Evolutionary conservation across 2,888 invertebrate species (phyloP), one percentile per base, ranked within the genome.

Genomic region (Dynastes hyllus): DNA sequence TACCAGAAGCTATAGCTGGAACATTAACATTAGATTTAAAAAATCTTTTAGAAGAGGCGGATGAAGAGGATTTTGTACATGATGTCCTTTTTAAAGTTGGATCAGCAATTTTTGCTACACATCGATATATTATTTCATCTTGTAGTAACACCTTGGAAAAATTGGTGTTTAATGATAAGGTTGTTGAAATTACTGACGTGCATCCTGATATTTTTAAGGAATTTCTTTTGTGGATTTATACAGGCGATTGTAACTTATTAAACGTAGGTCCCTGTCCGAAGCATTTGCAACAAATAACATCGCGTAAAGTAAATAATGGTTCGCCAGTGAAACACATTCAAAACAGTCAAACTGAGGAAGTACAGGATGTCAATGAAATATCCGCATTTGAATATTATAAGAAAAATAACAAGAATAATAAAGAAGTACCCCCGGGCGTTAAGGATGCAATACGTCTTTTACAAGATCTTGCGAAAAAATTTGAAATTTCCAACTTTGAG

Each of bases 61-160:
- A 91, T 55, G 92, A 92, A 79, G 90, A 90, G 69, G 96, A 96
- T 87, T 87, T 91, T 9, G 89, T 96, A 13, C 94, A 95, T 85
- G 96, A 97, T 87, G 90, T 95, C 0, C 87, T 93, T 8, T 92
- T 96, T 84, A 91, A 92, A 90, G 93, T 93, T 70, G 93, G 92
- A 40, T 87, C 90, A 76, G 91, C 91, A 82, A 87, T 87, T 2
- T 95, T 93, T 88, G 92, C 94, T 0, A 95, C 93, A 0, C 96
- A 97, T 87, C 92, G 92, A 82, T 95, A 92, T 87, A 92, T 97
- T 73, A 87, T 96, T 0, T 92, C 93, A 0, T 91, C 91, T 0
- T 91, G 92, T 81, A 93, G 94, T 79, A 91, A 93, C 6, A 91
- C 91, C 27, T 90, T 96, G 6, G 91, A 91, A 82, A 91, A 92